Percentiles rank a stretch among this genome's conserved stretches.
Conservation (phyloP, 2,113 vertebrate genomes). For the Spea multiplicata region DNA sequence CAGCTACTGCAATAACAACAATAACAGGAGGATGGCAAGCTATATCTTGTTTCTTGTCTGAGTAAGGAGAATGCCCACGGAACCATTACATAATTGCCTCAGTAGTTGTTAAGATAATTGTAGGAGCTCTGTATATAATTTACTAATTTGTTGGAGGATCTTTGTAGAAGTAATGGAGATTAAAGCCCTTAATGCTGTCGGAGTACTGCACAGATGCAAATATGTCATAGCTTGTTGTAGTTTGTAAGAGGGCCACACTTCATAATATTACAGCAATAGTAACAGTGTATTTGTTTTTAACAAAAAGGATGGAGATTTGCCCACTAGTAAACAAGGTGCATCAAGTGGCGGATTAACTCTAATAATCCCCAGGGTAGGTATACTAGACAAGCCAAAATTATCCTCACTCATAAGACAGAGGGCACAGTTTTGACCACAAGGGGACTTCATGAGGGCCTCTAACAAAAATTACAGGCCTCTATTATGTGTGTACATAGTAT, state of each 20-base stretch:
- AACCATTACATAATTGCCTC: constrained; percentile 7
- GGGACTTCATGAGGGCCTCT: too few relatives aligned
- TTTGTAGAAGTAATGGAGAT: constrained; percentile 24
- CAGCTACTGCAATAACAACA: constrained; percentile 33
- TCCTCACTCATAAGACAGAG: too few relatives aligned
- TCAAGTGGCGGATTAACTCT: too few relatives aligned
- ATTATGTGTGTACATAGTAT: too few relatives aligned
- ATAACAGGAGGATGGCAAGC: background rate
- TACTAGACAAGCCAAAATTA: too few relatives aligned
- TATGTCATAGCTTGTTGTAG: constrained; percentile 32
- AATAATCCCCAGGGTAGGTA: too few relatives aligned
- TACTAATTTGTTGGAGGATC: constrained; percentile 40
- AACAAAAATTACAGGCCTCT: too few relatives aligned
- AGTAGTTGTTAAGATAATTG: constrained; percentile 18
- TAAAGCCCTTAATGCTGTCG: constrained; percentile 22
- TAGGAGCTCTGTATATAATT: constrained; percentile 27
- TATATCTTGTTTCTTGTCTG: background rate
- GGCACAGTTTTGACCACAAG: too few relatives aligned
- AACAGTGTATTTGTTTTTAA: too few relatives aligned
- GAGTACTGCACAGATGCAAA: constrained; percentile 17
- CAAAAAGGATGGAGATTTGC: too few relatives aligned
- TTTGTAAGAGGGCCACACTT: constrained; percentile 10
- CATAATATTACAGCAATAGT: constrained; percentile 22
- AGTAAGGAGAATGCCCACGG: background rate
- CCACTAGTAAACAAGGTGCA: too few relatives aligned